Evolutionary conservation across 2,888 invertebrate species (phyloP).

Genomic region (Marronus borbonicus): DNA sequence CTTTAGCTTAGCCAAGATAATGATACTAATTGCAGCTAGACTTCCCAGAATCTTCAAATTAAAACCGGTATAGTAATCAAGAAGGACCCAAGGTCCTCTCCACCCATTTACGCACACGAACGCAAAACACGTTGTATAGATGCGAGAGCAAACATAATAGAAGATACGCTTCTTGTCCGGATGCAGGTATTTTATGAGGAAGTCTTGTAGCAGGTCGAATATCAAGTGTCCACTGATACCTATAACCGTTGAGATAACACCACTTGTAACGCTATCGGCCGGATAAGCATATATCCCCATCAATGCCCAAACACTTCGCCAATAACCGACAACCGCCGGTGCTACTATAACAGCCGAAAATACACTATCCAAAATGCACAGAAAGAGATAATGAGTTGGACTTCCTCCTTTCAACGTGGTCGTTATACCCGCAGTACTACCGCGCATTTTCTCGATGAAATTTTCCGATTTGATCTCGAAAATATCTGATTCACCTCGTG

Average conservation of each 20-base stretch:
- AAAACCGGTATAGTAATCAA: slow-evolving; percentile 82
- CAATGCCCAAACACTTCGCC: slow-evolving; percentile 90
- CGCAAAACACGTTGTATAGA: slow-evolving; percentile 84
- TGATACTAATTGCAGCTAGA: slow-evolving; percentile 78
- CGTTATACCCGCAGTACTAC: slow-evolving; percentile 79
- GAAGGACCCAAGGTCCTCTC: slow-evolving; percentile 87
- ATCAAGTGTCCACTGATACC: slow-evolving; percentile 81
- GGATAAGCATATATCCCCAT: slow-evolving; percentile 83
- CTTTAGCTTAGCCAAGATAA: slow-evolving; percentile 79
- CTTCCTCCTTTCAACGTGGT: slow-evolving; percentile 76
- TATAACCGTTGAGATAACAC: slow-evolving; percentile 78
- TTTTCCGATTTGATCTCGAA: background rate
- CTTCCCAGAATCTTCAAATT: slow-evolving; percentile 76
- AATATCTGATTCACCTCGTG: background rate
- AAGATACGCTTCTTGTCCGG: slow-evolving; percentile 80
- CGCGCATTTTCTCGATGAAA: slow-evolving; percentile 73
- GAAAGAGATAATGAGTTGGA: slow-evolving; percentile 71
- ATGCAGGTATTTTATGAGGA: slow-evolving; percentile 74
- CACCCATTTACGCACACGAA: slow-evolving; percentile 90
- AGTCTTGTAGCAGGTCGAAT: slow-evolving; percentile 80
- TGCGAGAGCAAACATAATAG: slow-evolving; percentile 80
- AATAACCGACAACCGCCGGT: slow-evolving; percentile 88
- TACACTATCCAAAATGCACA: slow-evolving; percentile 80
- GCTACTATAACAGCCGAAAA: slow-evolving; percentile 83
- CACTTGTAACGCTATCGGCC: slow-evolving; percentile 75